phyloP scores from a whole-genome alignment of 2,888 invertebrate species.

The Parascotia fuliginaria region DNA sequence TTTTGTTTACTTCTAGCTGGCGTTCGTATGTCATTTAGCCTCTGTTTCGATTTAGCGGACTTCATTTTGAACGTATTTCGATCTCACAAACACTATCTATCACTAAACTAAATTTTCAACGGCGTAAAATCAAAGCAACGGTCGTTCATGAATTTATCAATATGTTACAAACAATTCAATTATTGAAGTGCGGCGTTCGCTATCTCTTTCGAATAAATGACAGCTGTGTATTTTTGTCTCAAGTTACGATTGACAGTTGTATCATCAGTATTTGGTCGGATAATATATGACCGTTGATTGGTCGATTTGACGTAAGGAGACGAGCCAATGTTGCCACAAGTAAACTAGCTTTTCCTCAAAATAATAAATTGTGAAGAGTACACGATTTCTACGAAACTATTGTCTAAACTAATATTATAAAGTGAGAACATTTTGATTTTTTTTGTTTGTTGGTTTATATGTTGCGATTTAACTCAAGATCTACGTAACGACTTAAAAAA shows the following conservation, averaged over 20 bases:
- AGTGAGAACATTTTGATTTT: too few relatives aligned
- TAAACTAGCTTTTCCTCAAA: background rate
- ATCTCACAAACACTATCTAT: conserved; percentile 49
- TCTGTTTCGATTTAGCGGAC: conserved; percentile 79
- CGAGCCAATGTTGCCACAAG: background rate
- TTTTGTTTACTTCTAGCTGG: conserved; percentile 78
- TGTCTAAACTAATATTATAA: too few relatives aligned
- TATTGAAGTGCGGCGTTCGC: conserved; percentile 12
- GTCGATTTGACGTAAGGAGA: conserved; percentile 24
- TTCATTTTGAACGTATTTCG: conserved; percentile 63
- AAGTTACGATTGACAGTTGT: conserved; percentile 34
- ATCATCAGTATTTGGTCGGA: conserved; percentile 42
- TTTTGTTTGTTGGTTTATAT: too few relatives aligned
- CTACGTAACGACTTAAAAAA: too few relatives aligned
- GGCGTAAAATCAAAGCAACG: conserved; percentile 76
- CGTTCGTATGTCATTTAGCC: conserved; percentile 76
- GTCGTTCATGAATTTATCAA: conserved; percentile 63
- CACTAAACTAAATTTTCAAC: conserved; percentile 52
- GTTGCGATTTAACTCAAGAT: too few relatives aligned
- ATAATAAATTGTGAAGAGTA: too few relatives aligned
- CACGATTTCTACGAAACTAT: too few relatives aligned
- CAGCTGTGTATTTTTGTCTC: conserved; percentile 32
- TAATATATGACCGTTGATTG: conserved; percentile 42
- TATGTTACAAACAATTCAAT: conserved; percentile 45
- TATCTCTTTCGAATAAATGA: conserved; percentile 38